Evolutionary conservation across 2,113 vertebrate species (phyloP).

Genomic region (Nannospalax galili): DNA sequence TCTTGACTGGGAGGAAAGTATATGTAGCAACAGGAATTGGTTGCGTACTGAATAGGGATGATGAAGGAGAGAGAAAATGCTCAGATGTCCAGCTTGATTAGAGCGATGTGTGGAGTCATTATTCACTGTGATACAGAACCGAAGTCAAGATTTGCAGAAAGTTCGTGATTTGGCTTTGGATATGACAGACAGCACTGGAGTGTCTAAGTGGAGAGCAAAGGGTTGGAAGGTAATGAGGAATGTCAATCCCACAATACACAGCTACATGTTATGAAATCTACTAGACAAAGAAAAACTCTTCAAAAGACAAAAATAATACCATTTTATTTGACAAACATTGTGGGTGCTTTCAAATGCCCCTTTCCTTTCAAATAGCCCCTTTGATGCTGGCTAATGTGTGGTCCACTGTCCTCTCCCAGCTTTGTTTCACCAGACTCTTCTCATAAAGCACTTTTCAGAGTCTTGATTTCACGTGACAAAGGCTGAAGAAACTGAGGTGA

Average conservation of each 20-base stretch:
- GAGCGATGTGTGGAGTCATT: not conserved
- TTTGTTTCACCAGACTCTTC: not conserved
- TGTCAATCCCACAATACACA: not conserved
- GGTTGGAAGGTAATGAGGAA: not conserved
- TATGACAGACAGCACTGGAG: not conserved
- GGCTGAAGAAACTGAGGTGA: slow-evolving; percentile 22
- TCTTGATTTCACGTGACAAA: slow-evolving; percentile 28
- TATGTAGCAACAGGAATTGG: not conserved
- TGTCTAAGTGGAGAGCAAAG: not conserved
- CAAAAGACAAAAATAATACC: not conserved
- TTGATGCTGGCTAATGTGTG: not conserved
- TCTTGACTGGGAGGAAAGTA: not conserved
- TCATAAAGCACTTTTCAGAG: slow-evolving; percentile 11
- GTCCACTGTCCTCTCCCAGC: not conserved
- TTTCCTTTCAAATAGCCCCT: not conserved
- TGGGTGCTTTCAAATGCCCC: not conserved
- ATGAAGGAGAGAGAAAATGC: not conserved
- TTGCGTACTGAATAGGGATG: not conserved
- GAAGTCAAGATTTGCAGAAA: slow-evolving; percentile 31
- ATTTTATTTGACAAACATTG: not conserved
- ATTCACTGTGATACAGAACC: slow-evolving; percentile 22
- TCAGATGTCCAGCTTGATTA: slow-evolving; percentile 12
- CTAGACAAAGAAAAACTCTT: slow-evolving; percentile 34
- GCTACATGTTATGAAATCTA: not conserved
- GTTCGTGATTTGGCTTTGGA: slow-evolving; percentile 5